Base-by-base conservation (phyloP, 2,888 invertebrate genomes). In the Rhingia rostrata region DNA sequence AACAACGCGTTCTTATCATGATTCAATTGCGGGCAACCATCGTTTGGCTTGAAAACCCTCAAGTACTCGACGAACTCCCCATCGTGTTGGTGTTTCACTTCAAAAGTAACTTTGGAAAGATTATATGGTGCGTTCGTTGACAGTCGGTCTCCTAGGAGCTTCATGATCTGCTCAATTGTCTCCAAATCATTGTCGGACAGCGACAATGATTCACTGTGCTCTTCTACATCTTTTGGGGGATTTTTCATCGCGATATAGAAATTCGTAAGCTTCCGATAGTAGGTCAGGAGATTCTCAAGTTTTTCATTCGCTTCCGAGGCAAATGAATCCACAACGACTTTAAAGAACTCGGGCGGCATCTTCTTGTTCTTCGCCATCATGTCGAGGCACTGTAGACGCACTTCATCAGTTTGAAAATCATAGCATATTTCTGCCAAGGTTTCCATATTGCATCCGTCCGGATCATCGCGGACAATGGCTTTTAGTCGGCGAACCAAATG, bases 401-500 rank as follows among this genome's bases (percentile, higher is more conserved):
- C 93, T 88, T 96, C 95, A 53, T 93, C 91, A 0, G 96, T 96
- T 90, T 94, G 94, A 64, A 97, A 91, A 88, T 95, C 94, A 7
- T 92, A 89, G 64, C 94, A 94, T 63, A 93, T 86, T 30, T 88
- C 85, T 0, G 74, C 66, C n/a, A 90, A 85, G 10, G 88, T 88
- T 30, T 89, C 87, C 7, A 86, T 79, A 22, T 86, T 87, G n/a
- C 86, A 93, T 30, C 93, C 93, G 1, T 92, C 89, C 14, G 93
- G 90, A 32, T 91, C 92, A 47, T 92, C 92, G 61, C 94, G 94
- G 12, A 96, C 90, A 82, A 93, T 93, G 47, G 94, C 94, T 80
- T 95, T 94, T 33, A 96, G 91, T 87, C 96, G 95, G 88, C 96
- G 95, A 79, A 98, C 92, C 54, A 97, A 92, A 91, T 98, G 97